A percentile compares a stretch with the other conserved stretches of the same genome.
Conservation (phyloP, 2,888 invertebrate genomes). For the Conistra vaccinii region DNA sequence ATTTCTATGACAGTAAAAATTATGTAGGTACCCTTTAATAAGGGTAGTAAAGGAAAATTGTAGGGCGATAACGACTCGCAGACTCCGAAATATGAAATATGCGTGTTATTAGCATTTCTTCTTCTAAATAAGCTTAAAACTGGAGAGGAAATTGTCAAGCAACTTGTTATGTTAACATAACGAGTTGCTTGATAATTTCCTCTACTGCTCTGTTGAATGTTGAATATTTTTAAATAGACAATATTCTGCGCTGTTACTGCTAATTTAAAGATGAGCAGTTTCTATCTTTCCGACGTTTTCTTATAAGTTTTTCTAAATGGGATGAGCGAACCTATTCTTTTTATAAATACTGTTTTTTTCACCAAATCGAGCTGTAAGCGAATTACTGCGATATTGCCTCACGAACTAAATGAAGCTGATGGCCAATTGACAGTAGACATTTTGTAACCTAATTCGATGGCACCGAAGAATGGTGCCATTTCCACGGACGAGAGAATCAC, state of each 20-base stretch:
- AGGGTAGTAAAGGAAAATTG: background rate
- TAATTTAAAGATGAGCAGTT: background rate
- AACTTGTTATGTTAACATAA: background rate
- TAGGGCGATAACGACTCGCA: background rate
- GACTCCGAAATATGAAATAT: conserved; percentile 14
- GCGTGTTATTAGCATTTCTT: conserved; percentile 7
- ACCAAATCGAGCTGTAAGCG: background rate
- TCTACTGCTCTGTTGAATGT: background rate
- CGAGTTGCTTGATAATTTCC: conserved; percentile 12
- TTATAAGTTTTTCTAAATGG: background rate
- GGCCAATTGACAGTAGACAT: background rate
- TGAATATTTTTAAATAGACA: conserved; percentile 10
- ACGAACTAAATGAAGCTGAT: too few species aligned
- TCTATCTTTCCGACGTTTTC: background rate
- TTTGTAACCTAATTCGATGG: background rate
- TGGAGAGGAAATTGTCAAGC: too few species aligned
- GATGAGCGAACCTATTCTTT: background rate
- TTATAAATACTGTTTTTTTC: background rate
- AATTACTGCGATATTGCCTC: background rate
- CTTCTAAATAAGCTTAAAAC: background rate
- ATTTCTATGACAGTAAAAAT: background rate
- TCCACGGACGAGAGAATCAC: too few species aligned
- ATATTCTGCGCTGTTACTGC: background rate
- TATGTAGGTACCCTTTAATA: background rate
- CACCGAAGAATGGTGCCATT: background rate